phyloP scores from a whole-genome alignment of 92 coral and sea anemone genomes.

The Isaurus tuberculatus region DNA sequence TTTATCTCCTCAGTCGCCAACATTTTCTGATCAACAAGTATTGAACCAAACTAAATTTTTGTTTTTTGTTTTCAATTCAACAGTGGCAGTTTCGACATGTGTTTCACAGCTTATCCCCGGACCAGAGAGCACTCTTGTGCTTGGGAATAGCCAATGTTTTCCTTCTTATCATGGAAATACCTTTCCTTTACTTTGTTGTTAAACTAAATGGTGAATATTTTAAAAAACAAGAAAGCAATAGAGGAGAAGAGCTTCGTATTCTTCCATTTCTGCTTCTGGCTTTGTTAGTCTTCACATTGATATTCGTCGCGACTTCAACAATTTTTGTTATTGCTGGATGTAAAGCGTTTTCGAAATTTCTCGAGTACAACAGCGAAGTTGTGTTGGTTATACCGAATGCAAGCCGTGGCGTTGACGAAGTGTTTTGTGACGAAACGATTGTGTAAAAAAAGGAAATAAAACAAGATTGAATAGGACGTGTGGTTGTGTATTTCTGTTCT shows the following conservation, averaged over 20 bases:
- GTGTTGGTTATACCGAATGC: constrained; percentile 55
- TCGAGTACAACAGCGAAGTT: constrained; percentile 53
- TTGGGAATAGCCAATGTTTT: constrained; percentile 66
- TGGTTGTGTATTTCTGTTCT: not conserved
- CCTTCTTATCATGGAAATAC: constrained; percentile 58
- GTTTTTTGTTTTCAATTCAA: not conserved
- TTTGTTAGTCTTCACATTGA: constrained; percentile 49
- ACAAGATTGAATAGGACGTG: not conserved
- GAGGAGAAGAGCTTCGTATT: constrained; percentile 21
- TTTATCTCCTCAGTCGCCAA: no score
- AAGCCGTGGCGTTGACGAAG: not conserved
- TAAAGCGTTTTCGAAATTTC: constrained; percentile 55
- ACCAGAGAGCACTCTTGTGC: constrained; percentile 60
- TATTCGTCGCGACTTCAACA: constrained; percentile 55
- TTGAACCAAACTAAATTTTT: not conserved
- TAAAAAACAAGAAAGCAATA: not conserved
- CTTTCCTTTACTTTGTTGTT: constrained; percentile 61
- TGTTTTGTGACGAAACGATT: constrained; percentile 13
- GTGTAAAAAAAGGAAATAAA: not conserved
- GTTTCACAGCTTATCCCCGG: constrained; percentile 34
- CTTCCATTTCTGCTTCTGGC: constrained; percentile 53
- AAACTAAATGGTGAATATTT: constrained; percentile 53
- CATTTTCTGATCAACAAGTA: no score
- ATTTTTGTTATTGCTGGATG: constrained; percentile 57
- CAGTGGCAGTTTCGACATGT: constrained; percentile 61